A percentile compares a stretch with the other conserved stretches of the same genome.
These are phyloP conservation scores for Margaritifera margaritifera DNA, from an alignment of 2,888 invertebrate genomes.

Conservation along the genomic window DNA sequence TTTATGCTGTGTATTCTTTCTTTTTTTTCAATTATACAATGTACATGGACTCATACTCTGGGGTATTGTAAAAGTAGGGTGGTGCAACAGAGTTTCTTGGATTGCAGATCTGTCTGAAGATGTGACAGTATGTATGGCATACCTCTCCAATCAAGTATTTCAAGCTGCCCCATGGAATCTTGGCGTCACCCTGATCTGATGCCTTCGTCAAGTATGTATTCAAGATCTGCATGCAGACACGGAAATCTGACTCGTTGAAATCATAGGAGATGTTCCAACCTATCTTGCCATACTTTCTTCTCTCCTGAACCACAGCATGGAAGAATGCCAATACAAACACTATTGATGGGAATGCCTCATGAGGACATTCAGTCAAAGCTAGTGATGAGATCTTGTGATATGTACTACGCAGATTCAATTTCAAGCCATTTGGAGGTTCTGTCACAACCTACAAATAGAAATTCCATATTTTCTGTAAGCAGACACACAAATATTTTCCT, in stretches of 20 bases:
- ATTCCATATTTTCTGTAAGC: background rate
- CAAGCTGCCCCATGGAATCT: conserved; percentile 91
- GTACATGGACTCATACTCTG: background rate
- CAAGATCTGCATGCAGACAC: conserved; percentile 89
- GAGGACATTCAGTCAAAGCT: conserved; percentile 82
- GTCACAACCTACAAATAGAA: conserved; percentile 82
- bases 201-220: conserved; percentile 88
- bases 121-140: conserved; percentile 20
- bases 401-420: conserved; percentile 89
- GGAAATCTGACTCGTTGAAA: conserved; percentile 92
- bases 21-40: too few relatives aligned
- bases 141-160: conserved; percentile 95
- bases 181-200: conserved; percentile 75
- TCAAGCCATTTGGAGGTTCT: conserved; percentile 92
- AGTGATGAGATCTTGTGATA: conserved; percentile 88
- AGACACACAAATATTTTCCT: background rate
- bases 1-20: too few relatives aligned
- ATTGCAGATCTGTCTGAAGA: background rate
- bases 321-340: conserved; percentile 93
- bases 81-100: too few relatives aligned
- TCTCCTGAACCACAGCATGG: conserved; percentile 92
- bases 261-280: conserved; percentile 96
- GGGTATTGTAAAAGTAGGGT: too few relatives aligned
- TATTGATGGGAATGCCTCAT: conserved; percentile 85
- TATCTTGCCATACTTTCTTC: conserved; percentile 93